Percentiles rank a stretch among this genome's conserved stretches.
Conservation (phyloP, 2,113 vertebrate genomes). For the Labeo catla region DNA sequence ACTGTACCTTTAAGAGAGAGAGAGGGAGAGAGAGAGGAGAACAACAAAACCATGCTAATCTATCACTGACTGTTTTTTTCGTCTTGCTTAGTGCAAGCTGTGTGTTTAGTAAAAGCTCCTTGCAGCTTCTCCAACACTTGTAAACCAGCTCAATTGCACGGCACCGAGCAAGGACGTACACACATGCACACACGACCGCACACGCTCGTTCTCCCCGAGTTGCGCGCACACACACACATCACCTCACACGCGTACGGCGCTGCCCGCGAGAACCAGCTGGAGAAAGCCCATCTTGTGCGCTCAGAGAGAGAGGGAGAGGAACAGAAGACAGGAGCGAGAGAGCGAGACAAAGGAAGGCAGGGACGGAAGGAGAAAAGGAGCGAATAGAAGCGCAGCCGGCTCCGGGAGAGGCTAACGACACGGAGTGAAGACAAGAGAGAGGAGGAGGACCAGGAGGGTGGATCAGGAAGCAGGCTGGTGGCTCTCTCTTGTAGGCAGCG, state of each 20-base stretch:
- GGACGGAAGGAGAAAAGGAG: constrained; percentile 67
- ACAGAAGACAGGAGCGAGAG: constrained; percentile 46
- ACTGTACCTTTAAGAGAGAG: constrained; percentile 78
- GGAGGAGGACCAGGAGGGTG: constrained; percentile 64
- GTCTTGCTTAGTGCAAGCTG: constrained; percentile 58
- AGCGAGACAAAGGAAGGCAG: constrained; percentile 42
- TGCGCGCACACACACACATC: constrained; percentile 45
- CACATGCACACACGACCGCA: constrained; percentile 42
- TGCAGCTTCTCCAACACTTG: constrained; percentile 41
- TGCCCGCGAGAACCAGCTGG: constrained; percentile 70
- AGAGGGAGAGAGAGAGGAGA: constrained; percentile 56
- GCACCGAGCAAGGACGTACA: not conserved
- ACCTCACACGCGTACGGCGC: constrained; percentile 65
- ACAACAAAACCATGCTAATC: constrained; percentile 65
- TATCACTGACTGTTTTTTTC: constrained; percentile 63
- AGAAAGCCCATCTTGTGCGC: constrained; percentile 69
- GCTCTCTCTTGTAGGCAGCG: constrained; percentile 74
- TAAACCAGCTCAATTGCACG: not conserved
- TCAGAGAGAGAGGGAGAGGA: constrained; percentile 66
- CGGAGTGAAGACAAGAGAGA: constrained; percentile 63
- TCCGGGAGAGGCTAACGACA: constrained; percentile 64
- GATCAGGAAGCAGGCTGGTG: constrained; percentile 71
- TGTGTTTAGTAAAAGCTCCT: constrained; percentile 65
- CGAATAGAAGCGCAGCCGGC: constrained; percentile 66
- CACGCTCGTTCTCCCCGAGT: constrained; percentile 52